A percentile compares a stretch with the other conserved stretches of the same genome.
Conservation (phyloP, 1,140 invertebrate species). For the Pemphigus obesinymphae region DNA sequence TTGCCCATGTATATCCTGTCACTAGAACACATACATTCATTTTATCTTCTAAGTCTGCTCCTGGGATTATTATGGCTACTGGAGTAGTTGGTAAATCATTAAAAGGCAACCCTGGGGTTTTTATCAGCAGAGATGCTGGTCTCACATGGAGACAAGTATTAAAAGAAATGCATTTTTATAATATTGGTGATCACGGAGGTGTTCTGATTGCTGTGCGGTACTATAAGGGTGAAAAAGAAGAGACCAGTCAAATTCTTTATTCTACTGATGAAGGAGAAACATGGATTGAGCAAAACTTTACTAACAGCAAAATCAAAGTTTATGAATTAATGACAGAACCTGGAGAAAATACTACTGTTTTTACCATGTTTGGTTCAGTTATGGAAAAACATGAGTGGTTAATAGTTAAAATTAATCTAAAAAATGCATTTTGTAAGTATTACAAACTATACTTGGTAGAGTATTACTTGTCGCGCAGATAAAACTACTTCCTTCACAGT, state of each 20-base stretch:
- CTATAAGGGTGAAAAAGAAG: slow-evolving; percentile 64
- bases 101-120: slow-evolving; percentile 76
- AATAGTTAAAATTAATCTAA: slow-evolving; percentile 76
- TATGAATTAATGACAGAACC: slow-evolving; percentile 88
- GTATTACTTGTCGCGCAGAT: too few species aligned
- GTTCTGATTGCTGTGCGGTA: slow-evolving; percentile 77
- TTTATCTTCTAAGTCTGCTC: slow-evolving; percentile 77
- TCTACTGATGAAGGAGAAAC: slow-evolving; percentile 80
- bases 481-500: too few species aligned
- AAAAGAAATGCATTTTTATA: slow-evolving; percentile 80
- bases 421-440: slow-evolving; percentile 61
- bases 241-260: slow-evolving; percentile 71
- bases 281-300: slow-evolving; percentile 69
- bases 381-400: slow-evolving; percentile 75
- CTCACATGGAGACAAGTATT: slow-evolving; percentile 76
- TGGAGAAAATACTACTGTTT: slow-evolving; percentile 83
- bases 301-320: slow-evolving; percentile 65
- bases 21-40: slow-evolving; percentile 69
- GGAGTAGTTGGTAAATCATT: slow-evolving; percentile 72
- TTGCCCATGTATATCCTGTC: slow-evolving; percentile 74
- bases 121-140: slow-evolving; percentile 78
- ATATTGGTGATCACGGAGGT: slow-evolving; percentile 86
- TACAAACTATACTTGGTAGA: too few species aligned
- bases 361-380: slow-evolving; percentile 84
- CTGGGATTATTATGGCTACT: slow-evolving; percentile 81